These are phyloP conservation scores for Elachura formosa DNA, from an alignment of 2,113 vertebrate genomes.

Conservation along the genomic window DNA sequence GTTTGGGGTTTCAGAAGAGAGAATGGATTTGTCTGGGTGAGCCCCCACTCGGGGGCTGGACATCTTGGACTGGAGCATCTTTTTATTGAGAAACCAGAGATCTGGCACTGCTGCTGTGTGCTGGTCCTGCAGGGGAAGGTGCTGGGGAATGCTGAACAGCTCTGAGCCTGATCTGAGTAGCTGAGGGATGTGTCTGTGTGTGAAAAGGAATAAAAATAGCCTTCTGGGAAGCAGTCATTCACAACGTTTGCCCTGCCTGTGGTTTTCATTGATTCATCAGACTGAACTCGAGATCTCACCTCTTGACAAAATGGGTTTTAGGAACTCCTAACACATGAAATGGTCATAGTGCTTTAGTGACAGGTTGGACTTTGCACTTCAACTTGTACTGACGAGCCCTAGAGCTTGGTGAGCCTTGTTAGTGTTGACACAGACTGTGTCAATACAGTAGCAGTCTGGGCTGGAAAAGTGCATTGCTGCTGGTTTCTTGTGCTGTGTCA, in stretches of 20 bases:
- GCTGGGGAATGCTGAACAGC: neutral
- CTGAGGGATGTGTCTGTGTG: neutral
- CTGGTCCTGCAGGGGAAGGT: neutral
- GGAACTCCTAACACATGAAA: neutral
- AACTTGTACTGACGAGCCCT: neutral
- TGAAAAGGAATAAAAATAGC: neutral
- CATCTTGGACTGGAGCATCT: neutral
- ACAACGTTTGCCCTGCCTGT: neutral
- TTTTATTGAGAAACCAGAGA: neutral
- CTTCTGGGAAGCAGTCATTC: neutral
- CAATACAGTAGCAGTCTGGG: neutral
- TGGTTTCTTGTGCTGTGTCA: neutral
- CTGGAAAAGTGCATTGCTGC: neutral
- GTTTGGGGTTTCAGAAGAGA: neutral
- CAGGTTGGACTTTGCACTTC: constrained; percentile 25
- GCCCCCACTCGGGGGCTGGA: no score
- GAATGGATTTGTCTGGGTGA: neutral
- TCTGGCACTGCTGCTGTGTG: neutral
- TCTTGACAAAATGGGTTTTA: neutral
- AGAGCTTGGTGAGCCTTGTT: neutral
- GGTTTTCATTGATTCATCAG: neutral
- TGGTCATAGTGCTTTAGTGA: neutral
- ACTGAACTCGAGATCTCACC: neutral
- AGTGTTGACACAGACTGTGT: neutral
- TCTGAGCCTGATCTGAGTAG: neutral